phyloP scores from a whole-genome alignment of 2,888 invertebrate species.

The Drosophila algonquin region DNA sequence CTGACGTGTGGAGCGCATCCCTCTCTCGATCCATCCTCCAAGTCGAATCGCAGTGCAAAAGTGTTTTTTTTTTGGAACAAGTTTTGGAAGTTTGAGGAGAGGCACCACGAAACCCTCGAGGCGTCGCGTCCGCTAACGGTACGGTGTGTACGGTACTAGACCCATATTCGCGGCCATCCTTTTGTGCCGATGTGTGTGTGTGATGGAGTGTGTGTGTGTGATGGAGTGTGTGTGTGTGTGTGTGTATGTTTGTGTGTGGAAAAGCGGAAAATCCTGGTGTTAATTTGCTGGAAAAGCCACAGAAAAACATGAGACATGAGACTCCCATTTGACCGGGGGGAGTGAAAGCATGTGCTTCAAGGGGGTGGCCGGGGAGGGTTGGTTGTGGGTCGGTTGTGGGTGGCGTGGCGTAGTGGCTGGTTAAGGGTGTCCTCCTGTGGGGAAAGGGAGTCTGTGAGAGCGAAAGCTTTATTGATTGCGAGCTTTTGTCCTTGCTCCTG shows the following conservation, averaged over 20 bases:
- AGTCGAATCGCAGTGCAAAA: constrained; percentile 32
- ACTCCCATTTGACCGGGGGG: neutral
- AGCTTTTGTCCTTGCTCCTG: neutral
- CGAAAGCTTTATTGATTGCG: constrained; percentile 11
- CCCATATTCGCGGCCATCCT: neutral
- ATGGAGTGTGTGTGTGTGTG: no score
- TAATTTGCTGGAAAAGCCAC: constrained; percentile 1
- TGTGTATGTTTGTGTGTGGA: neutral
- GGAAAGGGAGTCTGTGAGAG: neutral
- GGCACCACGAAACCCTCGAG: constrained; percentile 6
- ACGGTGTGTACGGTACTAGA: constrained; percentile 1
- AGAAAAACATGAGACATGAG: neutral
- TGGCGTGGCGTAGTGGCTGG: neutral
- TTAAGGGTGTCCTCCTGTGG: neutral
- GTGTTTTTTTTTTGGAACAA: constrained; percentile 22
- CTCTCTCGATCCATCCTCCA: neutral
- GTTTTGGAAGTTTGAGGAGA: neutral
- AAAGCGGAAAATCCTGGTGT: neutral
- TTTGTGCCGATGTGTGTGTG: neutral
- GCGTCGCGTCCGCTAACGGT: constrained; percentile 29
- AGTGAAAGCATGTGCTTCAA: neutral
- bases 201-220: neutral
- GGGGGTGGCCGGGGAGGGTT: neutral
- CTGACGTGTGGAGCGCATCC: constrained; percentile 76
- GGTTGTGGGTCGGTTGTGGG: neutral